Evolutionary conservation across 2,888 invertebrate species (phyloP), one percentile per base, ranked within the genome.

Genomic region (Nymphalis urticae): DNA sequence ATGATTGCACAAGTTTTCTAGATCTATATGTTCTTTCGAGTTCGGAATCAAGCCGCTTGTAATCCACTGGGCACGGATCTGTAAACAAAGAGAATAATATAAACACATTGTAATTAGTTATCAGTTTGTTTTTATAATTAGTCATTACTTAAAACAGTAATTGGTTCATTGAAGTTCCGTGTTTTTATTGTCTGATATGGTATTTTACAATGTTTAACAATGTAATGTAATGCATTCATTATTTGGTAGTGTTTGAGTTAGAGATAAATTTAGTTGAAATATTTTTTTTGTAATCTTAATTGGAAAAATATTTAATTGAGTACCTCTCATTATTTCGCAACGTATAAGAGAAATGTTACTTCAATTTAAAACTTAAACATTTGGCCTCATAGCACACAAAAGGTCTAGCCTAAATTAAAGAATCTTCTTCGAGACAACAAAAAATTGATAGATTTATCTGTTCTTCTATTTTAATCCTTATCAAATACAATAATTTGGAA

Each of bases 11-110:
- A 67, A 21, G 8, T 50, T 48, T 66, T 63, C 24, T 36, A 69
- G 48, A 47, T 24, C n/a, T 53, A 24, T 47, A 32, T 32, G 60
- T 48, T 19, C 36, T 2, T 53, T 13, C 19, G 21, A 16, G 48
- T 24, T 27, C n/a, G 27, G 42, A 10, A 58, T 68, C 56, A 64
- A 58, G 32, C 19, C 27, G 50, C 27, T 7, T 32, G 50, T 36
- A 56, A 59, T 64, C 53, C 60, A 48, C 61, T 54, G 48, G 13
- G n/a, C 48, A 21, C 42, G 66, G 42, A 71, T 66, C 72, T 72
- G 71, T 53, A 27, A 72, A 71, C 64, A 72, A 66, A 64, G 66
- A 60, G 54, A 54, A 66, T 63, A 32, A 61, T 58, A 24, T 64
- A 47, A 50, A n/a, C 8, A 36, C 17, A 63, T 68, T 42, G 59